Percentiles rank a stretch among this genome's conserved stretches.
Evolutionary conservation across 1,140 invertebrate genomes (phyloP).

Genomic region (Habropoda laboriosa): DNA sequence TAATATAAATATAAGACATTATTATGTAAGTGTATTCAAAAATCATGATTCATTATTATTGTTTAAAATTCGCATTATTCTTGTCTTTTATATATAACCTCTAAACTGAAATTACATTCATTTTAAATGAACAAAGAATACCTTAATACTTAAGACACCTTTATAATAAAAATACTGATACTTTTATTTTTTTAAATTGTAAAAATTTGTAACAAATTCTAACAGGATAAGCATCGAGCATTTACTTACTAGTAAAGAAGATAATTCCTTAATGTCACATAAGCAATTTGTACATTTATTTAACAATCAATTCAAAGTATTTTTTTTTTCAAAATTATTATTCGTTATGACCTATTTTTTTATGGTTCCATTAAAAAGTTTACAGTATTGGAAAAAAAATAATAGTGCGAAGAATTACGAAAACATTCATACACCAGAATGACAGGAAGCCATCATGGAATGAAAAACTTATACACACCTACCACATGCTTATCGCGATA

Average conservation of each 20-base stretch:
- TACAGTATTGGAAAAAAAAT: background rate
- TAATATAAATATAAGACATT: background rate
- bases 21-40: background rate
- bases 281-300: background rate
- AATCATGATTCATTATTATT: background rate
- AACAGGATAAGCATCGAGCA: background rate
- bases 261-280: background rate
- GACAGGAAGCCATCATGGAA: constrained; percentile 31
- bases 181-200: background rate
- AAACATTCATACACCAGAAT: constrained; percentile 26
- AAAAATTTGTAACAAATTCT: background rate
- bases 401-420: constrained; percentile 4
- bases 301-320: background rate
- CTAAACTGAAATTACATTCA: background rate
- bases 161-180: background rate
- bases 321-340: background rate
- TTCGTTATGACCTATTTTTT: background rate
- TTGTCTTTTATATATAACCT: constrained; percentile 26
- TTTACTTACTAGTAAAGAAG: constrained; percentile 34
- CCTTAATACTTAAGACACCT: too few relatives aligned
- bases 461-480: background rate
- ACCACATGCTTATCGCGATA: background rate
- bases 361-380: background rate
- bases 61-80: background rate
- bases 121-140: background rate